Conservation (phyloP, 1,140 invertebrate species). For the Anagrus nilaparvatae region DNA sequence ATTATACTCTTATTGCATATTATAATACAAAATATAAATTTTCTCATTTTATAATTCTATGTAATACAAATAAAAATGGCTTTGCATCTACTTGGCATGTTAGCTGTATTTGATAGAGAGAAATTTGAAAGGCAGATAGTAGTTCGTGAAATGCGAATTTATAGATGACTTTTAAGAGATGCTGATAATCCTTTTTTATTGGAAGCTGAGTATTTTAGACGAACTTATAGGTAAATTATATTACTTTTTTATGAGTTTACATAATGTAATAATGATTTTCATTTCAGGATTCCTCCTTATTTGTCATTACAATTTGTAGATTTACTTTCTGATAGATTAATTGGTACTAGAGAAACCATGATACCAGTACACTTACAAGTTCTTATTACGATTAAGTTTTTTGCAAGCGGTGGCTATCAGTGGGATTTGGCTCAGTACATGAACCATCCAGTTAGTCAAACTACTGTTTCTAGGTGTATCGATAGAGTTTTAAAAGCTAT, state of each 20-base stretch:
- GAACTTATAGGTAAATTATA: conserved; percentile 45
- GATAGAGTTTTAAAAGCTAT: not conserved
- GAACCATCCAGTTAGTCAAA: not conserved
- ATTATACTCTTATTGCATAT: no score
- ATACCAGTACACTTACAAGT: not conserved
- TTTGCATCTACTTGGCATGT: no score
- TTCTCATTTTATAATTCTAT: no score
- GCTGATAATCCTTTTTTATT: conserved; percentile 3
- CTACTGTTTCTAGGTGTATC: not conserved
- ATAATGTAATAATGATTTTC: not conserved
- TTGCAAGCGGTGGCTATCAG: not conserved
- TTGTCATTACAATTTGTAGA: not conserved
- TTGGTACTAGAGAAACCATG: no score
- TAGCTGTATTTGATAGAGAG: no score
- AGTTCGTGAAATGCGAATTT: not conserved
- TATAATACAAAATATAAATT: no score
- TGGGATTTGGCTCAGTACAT: not conserved
- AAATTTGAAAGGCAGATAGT: no score
- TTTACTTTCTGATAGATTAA: not conserved
- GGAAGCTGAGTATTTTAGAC: conserved; percentile 2
- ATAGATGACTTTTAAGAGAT: not conserved
- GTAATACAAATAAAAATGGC: no score
- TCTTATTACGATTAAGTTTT: not conserved
- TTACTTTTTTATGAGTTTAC: not conserved
- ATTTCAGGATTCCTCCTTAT: not conserved